phyloP scores from a whole-genome alignment of 2,888 invertebrate genomes.

The Rhamnusium bicolor region DNA sequence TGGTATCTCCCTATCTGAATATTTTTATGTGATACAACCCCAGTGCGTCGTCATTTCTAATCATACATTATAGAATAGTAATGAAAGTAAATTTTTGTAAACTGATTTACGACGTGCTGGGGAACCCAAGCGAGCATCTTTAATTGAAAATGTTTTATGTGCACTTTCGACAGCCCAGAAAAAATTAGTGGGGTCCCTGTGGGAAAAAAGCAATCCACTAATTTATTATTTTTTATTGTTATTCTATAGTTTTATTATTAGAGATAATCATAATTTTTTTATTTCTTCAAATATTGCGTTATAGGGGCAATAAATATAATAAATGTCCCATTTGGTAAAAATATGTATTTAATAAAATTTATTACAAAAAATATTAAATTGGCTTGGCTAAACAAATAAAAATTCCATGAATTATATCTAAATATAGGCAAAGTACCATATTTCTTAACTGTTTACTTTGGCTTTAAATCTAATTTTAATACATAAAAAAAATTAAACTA shows the following conservation, averaged over 20 bases:
- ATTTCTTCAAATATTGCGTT: neutral
- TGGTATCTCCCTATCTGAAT: neutral
- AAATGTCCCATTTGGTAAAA: neutral
- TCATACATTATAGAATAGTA: slow-evolving; percentile 44
- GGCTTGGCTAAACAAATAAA: slow-evolving; percentile 11
- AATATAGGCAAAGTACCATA: slow-evolving; percentile 2
- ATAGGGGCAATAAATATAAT: slow-evolving; percentile 6
- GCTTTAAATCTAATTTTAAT: slow-evolving; percentile 14
- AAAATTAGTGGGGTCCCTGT: neutral
- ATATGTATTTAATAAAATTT: slow-evolving; percentile 18
- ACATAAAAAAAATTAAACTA: slow-evolving; percentile 9
- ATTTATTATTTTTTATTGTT: neutral
- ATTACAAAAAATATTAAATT: slow-evolving; percentile 13
- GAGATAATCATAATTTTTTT: neutral
- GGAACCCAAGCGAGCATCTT: slow-evolving; percentile 44
- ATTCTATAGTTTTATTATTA: slow-evolving; percentile 14
- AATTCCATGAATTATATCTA: neutral
- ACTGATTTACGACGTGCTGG: slow-evolving; percentile 43
- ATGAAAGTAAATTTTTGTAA: slow-evolving; percentile 46
- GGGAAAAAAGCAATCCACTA: slow-evolving; percentile 4
- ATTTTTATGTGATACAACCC: slow-evolving; percentile 40
- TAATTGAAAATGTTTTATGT: slow-evolving; percentile 43
- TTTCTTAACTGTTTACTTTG: slow-evolving; percentile 24
- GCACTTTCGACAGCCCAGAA: slow-evolving; percentile 19
- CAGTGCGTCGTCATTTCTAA: slow-evolving; percentile 41